Conservation (phyloP, 2,888 invertebrate species). For the Muschampia plurimacula region DNA sequence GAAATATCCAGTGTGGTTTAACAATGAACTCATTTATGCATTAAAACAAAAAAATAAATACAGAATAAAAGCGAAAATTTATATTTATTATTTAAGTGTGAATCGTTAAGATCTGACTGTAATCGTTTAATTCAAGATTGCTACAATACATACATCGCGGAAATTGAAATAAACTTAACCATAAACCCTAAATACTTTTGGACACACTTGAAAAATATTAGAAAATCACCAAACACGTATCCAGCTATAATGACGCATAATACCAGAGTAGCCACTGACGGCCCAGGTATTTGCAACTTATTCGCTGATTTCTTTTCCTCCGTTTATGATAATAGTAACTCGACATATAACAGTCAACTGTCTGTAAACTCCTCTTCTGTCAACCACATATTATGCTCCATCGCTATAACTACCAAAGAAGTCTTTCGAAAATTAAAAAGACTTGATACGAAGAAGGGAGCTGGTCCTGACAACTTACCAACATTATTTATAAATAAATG, state of each 20-base stretch:
- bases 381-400: background rate
- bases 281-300: background rate
- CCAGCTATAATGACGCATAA: background rate
- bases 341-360: background rate
- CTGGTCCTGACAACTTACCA: constrained; percentile 24
- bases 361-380: background rate
- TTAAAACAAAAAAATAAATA: background rate
- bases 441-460: constrained; percentile 34
- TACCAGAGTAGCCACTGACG: background rate
- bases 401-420: background rate
- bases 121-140: background rate
- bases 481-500: constrained; percentile 8
- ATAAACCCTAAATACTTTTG: background rate
- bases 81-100: background rate
- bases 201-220: background rate
- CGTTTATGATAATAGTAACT: constrained; percentile 5
- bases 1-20: background rate
- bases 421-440: constrained; percentile 25
- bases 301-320: constrained; percentile 24
- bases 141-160: background rate
- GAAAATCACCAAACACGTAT: background rate
- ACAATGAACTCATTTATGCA: background rate
- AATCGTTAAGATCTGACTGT: background rate
- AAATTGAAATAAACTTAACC: background rate
- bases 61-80: background rate